Base-by-base conservation (phyloP, 2,113 vertebrate species). In the Melozone crissalis region DNA sequence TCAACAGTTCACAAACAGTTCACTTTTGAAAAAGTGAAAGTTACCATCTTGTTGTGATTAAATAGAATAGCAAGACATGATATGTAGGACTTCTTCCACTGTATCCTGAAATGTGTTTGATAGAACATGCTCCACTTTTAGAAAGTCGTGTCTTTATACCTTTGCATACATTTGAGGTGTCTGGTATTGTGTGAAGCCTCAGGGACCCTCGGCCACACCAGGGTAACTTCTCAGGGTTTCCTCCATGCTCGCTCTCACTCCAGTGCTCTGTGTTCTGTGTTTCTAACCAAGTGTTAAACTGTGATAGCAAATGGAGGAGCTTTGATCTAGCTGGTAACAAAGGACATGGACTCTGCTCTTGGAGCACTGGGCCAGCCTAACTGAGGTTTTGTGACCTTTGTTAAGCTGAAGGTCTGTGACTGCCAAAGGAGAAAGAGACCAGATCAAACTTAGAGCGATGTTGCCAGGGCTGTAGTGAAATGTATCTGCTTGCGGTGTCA, bases 401-500 rank as follows among this genome's bases (percentile, higher is more conserved):
- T 88, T 65, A 55, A 63, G 7, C 33, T 49, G 66, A 58, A 26
- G 7, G 5, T 46, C 22, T 72, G 33, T 57, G 30, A 20, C 37
- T 84, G 33, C 44, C 44, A 13, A 61, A 76, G 23, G 43, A 43
- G n/a, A 27, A 43, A 23, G 54, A 59, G 21, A 51, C 7, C 44
- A 61, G 39, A 10, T 72, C 37, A 80, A 75, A 67, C 15, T 47
- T 51, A 3, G 37, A 28, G 47, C 1, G 1, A 28, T 67, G 15
- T 33, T 93, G 66, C 51, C 37, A 52, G 69, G 52, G 52, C 5
- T 51, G 20, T n/a, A 51, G 6, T 39, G 61, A 46, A 43, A 55
- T 0, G 0, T 71, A 30, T 43, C 10, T 2, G 0, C 8, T 41
- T 68, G 24, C 13, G 13, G 41, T 41, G 41, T 41, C 41, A n/a